Conservation (phyloP, 2,113 vertebrate species). For the Platycercus adscitus region DNA sequence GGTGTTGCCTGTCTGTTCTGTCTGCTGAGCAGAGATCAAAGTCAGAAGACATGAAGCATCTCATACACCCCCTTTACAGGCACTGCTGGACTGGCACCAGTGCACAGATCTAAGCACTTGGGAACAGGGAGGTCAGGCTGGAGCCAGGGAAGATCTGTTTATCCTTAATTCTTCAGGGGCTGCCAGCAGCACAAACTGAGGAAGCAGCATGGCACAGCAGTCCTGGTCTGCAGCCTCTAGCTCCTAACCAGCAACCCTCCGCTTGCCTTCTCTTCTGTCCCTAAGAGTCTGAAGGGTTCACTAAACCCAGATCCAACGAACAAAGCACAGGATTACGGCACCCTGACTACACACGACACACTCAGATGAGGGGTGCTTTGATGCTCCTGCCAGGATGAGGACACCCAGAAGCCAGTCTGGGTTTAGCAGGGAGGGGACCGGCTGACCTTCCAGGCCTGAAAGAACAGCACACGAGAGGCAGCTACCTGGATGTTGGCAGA, state of each 20-base stretch:
- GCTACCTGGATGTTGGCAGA: conserved; percentile 85
- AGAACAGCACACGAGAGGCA: accelerated
- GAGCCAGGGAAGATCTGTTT: background rate
- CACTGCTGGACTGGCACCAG: background rate
- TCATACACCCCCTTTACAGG: background rate
- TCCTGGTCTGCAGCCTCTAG: background rate
- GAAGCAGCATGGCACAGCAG: background rate
- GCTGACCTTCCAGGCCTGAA: background rate
- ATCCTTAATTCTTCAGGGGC: background rate
- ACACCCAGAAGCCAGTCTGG: accelerated
- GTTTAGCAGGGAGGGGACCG: accelerated
- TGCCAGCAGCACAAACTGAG: background rate
- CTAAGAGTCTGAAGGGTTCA: background rate
- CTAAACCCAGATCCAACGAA: background rate
- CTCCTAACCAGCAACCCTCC: background rate
- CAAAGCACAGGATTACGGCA: background rate
- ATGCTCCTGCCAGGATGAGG: accelerated
- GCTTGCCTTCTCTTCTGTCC: background rate
- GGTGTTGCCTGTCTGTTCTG: conserved; percentile 85
- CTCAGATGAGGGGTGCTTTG: accelerated
- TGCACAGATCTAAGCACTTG: background rate
- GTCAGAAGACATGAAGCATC: background rate
- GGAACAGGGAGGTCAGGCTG: background rate
- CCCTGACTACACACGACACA: background rate
- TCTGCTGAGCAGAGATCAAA: conserved; percentile 67